Percentiles rank a stretch among this genome's conserved stretches.
Evolutionary conservation across 2,113 vertebrate genomes (phyloP).

Genomic region (Pachycephala philippinensis): DNA sequence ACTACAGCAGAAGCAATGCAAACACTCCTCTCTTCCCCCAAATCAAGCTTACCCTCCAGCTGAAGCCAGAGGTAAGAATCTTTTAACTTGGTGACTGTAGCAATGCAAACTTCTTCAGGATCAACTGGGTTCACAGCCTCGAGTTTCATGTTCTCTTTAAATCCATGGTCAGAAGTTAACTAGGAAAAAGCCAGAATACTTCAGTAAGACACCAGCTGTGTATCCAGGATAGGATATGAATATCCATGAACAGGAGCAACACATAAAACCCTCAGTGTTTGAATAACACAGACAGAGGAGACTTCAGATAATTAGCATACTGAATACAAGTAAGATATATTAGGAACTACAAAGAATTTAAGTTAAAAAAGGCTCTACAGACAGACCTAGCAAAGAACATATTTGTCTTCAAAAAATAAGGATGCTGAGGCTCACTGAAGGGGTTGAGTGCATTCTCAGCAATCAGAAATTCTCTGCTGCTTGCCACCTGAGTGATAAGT

Average conservation of each 20-base stretch:
- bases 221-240: neutral
- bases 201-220: neutral
- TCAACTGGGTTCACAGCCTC: conserved; percentile 92
- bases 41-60: conserved; percentile 81
- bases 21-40: neutral
- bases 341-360: neutral
- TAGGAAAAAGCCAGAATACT: conserved; percentile 45
- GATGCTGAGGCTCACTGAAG: neutral
- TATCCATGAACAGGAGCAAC: neutral
- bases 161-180: conserved; percentile 86
- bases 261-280: neutral
- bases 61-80: conserved; percentile 92
- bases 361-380: neutral
- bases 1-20: neutral
- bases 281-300: neutral
- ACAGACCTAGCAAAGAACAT: neutral
- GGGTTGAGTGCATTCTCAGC: neutral
- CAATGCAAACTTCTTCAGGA: conserved; percentile 91
- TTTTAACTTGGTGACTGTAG: conserved; percentile 86
- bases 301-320: neutral
- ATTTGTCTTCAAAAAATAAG: neutral
- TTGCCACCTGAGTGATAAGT: neutral
- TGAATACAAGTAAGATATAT: neutral
- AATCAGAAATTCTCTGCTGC: neutral
- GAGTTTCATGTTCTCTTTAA: conserved; percentile 95